A percentile compares a stretch with the other conserved stretches of the same genome.
These are phyloP conservation scores for Leptatherina wallacei DNA, from an alignment of 2,797 vertebrate species.

Conservation along the genomic window DNA sequence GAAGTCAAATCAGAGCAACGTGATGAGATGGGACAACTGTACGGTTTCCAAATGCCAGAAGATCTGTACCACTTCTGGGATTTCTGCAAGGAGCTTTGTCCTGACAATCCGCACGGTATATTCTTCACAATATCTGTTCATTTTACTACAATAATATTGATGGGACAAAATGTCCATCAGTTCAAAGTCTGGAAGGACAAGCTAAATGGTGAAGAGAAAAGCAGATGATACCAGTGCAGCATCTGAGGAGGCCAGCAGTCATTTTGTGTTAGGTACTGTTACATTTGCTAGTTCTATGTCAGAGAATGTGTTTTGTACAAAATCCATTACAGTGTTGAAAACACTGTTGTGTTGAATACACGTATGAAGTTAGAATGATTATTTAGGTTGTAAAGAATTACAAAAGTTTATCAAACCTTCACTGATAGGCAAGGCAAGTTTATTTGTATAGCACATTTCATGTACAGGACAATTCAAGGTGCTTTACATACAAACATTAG, in stretches of 20 bases:
- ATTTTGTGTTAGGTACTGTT: not conserved
- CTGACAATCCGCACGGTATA: slow-evolving; percentile 88
- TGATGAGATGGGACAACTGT: slow-evolving; percentile 86
- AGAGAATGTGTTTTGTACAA: not conserved
- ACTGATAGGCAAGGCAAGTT: not conserved
- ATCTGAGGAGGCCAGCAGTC: not conserved
- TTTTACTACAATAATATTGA: not conserved
- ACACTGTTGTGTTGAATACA: not conserved
- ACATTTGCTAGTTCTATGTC: not conserved
- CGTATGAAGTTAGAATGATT: not conserved
- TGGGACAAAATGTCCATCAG: not conserved
- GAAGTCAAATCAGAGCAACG: slow-evolving; percentile 70
- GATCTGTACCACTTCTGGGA: slow-evolving; percentile 96
- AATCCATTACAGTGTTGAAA: not conserved
- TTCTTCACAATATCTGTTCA: not conserved
- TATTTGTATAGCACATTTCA: too few species aligned
- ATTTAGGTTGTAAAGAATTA: not conserved
- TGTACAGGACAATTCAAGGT: too few species aligned
- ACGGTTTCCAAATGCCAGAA: slow-evolving; percentile 89
- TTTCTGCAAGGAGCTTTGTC: slow-evolving; percentile 88
- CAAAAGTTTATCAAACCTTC: not conserved
- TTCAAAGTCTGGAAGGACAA: not conserved
- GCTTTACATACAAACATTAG: too few species aligned
- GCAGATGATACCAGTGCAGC: not conserved
- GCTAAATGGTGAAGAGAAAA: not conserved